Evolutionary conservation across 2,797 vertebrate species (phyloP), one percentile per base, ranked within the genome.

Genomic region (Sebastes kiyomatsui): DNA sequence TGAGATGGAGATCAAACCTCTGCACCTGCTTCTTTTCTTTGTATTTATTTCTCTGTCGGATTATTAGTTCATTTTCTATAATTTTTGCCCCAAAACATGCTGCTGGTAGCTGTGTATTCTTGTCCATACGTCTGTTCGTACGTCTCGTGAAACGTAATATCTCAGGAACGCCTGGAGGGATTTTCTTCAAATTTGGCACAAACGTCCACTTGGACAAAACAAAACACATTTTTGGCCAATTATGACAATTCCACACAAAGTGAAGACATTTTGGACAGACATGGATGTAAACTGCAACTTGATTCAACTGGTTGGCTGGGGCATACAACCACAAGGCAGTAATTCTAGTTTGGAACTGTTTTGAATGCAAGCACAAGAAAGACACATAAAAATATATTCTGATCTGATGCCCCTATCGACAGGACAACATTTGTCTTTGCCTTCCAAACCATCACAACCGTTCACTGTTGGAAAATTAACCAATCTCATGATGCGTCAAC

Each of bases 1-100:
- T 32, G 9, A 85, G 33, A 70, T 20, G 30, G 20, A 61, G 23
- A 59, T 86, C 27, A 81, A 76, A 82, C 72, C 58, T 64, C 9
- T 56, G 11, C 75, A 67, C 62, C 67, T 76, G 49, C 25, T 11
- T 16, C 35, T 28, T 71, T 35, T 35, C 54, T 22, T 64, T 38
- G 7, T 32, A 10, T 68, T 52, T 77, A 12, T 75, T 75, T 62
- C 6, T 42, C 49, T 68, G 27, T 33, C 35, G 3, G 68, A 64
- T 70, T 52, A 74, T 64, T 60, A 25, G 3, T 61, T 62, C 1
- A 67, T 65, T 66, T 83, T 78, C 23, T 28, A 27, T 60, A 11
- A 42, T 74, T 49, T 61, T 0, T 49, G 49, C 28, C 62, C 38
- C 6, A 1, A 28, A 2, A 49, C 25, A 28, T 1, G 23, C 14